These are phyloP conservation scores for Cyanistes caeruleus DNA, from an alignment of 2,113 vertebrate species.

Conservation along the genomic window DNA sequence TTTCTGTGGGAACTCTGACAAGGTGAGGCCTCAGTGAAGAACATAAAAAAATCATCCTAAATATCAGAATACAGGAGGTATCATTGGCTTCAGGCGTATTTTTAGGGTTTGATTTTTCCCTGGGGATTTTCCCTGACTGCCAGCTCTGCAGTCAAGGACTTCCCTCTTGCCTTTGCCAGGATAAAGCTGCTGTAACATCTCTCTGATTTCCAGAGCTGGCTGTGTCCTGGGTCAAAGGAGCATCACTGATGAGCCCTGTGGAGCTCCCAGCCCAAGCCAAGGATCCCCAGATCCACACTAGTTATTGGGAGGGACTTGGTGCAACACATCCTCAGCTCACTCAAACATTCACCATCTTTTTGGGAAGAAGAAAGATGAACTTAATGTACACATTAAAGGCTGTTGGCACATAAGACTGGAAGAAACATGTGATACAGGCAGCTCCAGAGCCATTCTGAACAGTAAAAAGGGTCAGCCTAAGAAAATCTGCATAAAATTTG, in stretches of 20 bases:
- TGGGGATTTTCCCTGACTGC: not conserved
- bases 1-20: not conserved
- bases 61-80: not conserved
- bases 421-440: not conserved
- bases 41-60: not conserved
- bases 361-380: not conserved
- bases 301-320: accelerated
- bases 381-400: not conserved
- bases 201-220: not conserved
- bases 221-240: not conserved
- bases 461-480: not conserved
- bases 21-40: not conserved
- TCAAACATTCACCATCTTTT: not conserved
- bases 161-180: not conserved
- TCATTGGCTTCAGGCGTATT: not conserved
- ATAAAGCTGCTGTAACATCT: not conserved
- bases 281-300: not conserved
- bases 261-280: not conserved
- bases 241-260: accelerated
- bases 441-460: not conserved
- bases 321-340: not conserved
- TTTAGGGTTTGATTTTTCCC: not conserved
- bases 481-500: not conserved
- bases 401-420: not conserved
- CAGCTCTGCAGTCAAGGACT: slow-evolving; percentile 2